Percentiles rank a stretch among this genome's conserved stretches.
Evolutionary conservation across 2,113 vertebrate genomes (phyloP).

Genomic region (Bungarus multicinctus): DNA sequence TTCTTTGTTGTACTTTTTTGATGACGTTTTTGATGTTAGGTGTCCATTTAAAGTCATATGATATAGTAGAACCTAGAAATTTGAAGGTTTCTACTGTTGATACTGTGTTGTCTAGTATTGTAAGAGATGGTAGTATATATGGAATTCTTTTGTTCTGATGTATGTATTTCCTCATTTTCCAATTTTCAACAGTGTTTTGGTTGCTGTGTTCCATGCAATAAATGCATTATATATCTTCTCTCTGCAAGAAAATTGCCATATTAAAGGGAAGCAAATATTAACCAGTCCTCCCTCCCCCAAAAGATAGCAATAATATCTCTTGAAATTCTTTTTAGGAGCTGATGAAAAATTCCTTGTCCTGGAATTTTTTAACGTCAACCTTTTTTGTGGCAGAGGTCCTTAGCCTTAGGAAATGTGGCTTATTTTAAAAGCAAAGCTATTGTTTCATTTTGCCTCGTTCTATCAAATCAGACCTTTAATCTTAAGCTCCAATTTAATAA

Average conservation of each 20-base stretch:
- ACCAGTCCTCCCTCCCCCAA: not conserved
- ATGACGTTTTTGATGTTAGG: too few relatives aligned
- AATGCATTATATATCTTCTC: not conserved
- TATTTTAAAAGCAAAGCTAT: not conserved
- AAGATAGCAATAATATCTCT: not conserved
- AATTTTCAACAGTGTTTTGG: not conserved
- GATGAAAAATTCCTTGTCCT: not conserved
- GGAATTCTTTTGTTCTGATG: not conserved
- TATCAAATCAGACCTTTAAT: not conserved
- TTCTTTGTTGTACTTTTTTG: too few relatives aligned
- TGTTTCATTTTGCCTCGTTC: not conserved
- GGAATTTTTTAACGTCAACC: not conserved
- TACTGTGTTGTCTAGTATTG: too few relatives aligned
- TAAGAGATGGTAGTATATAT: not conserved
- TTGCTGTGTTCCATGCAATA: not conserved
- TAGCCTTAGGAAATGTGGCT: not conserved
- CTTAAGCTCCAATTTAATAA: not conserved
- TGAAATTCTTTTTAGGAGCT: not conserved
- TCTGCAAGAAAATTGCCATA: not conserved
- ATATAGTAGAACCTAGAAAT: too few relatives aligned
- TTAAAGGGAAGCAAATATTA: not conserved
- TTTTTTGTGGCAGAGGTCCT: not conserved
- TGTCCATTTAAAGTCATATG: too few relatives aligned
- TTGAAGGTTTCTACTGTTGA: too few relatives aligned
- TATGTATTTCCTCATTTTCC: not conserved